Evolutionary conservation across 2,888 invertebrate species (phyloP), one percentile per base, ranked within the genome.

Genomic region (Melikaiella ostensackeni): DNA sequence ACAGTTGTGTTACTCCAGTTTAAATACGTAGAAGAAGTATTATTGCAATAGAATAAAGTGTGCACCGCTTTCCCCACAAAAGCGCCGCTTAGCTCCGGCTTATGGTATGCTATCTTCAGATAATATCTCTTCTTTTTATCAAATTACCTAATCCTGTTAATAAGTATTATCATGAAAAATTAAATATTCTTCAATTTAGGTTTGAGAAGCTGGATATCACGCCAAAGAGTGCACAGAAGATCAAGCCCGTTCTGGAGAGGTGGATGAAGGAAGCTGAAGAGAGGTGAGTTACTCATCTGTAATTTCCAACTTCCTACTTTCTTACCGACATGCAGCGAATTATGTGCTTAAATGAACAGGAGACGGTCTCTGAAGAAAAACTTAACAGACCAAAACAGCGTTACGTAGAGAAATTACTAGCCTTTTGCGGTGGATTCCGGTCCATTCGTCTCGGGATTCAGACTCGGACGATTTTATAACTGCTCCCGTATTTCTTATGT

Each of bases 261-360:
- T 99, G 99, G 99, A 98, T 99, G 98, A 97, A 97, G 92, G 98
- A 99, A 93, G 98, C 98, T 76, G 98, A 99, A 94, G 98, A 98
- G 94, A 97, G 98, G 96, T 98, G 92, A 92, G 93, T 91, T 66
- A 76, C 79, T 76, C 61, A 79, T 81, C 77, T 38, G 77, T 64
- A 80, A 50, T 70, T 19, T 21, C 11, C 33, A 27, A 70, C 21
- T 64, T 64, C 63, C 46, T 70, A 27, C 42, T 50, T 70, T 30
- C 30, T 30, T 70, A 33, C 11, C n/a, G n/a, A 55, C 59, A 59
- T 59, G 27, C 59, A 27, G 59, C 27, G 19, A 63, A 63, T 63
- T 63, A 33, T 63, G 33, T 33, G 33, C 33, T 63, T 33, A 63
- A 63, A 38, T 35, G 33, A 63, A 35, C n/a, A 63, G 1, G 33